These are phyloP conservation scores for Entomobrya proxima DNA, from an alignment of 2,888 invertebrate species.

Conservation along the genomic window DNA sequence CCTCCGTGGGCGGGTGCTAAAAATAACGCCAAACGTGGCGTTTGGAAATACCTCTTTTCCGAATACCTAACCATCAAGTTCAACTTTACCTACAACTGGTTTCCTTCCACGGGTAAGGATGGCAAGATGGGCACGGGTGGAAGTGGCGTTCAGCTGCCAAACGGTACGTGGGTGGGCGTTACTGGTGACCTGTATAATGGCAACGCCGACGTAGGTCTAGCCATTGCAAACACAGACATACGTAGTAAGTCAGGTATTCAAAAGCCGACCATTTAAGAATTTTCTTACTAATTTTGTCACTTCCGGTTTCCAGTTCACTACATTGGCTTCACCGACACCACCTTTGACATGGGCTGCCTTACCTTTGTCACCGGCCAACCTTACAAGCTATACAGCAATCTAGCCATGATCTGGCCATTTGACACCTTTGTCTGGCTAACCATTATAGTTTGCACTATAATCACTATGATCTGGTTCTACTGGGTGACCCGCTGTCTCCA, in stretches of 20 bases:
- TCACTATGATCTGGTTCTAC: constrained; percentile 1
- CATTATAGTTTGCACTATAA: neutral
- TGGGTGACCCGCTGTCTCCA: neutral
- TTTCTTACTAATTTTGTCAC: neutral
- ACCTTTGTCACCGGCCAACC: constrained; percentile 68
- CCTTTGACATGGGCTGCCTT: constrained; percentile 59
- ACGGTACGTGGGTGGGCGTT: constrained; percentile 70
- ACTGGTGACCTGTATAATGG: constrained; percentile 55
- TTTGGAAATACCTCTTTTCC: constrained; percentile 14
- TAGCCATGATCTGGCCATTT: constrained; percentile 61
- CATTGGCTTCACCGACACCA: constrained; percentile 46
- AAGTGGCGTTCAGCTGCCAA: constrained; percentile 61
- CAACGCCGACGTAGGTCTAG: constrained; percentile 59
- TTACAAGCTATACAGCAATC: constrained; percentile 25
- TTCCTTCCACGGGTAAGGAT: constrained; percentile 51
- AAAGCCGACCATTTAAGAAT: neutral
- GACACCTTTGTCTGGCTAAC: constrained; percentile 33
- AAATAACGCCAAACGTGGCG: constrained; percentile 9
- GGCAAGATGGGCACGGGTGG: constrained; percentile 62
- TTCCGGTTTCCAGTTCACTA: constrained; percentile 1
- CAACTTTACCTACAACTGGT: constrained; percentile 68
- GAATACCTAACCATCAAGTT: constrained; percentile 56
- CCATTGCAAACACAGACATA: constrained; percentile 55
- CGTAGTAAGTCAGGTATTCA: constrained; percentile 46
- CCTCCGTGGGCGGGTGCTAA: neutral